These are phyloP conservation scores for Eulemur albifrons DNA, from an alignment of 2,797 vertebrate genomes.

Conservation along the genomic window DNA sequence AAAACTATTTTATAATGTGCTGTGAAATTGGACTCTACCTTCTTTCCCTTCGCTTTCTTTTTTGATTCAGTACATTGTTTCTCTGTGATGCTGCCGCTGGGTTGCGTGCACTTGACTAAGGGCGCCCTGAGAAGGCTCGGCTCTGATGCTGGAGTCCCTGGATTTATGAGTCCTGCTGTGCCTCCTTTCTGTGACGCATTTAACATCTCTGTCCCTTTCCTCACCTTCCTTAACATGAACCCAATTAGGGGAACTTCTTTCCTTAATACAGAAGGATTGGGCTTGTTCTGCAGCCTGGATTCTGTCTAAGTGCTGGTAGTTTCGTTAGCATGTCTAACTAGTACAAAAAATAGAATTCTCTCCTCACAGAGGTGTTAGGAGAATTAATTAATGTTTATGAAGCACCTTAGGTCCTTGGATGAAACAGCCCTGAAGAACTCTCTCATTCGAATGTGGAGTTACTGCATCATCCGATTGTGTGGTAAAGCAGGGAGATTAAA, in stretches of 20 bases:
- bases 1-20: neutral
- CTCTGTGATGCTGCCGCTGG: neutral
- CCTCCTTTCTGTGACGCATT: neutral
- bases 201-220: constrained; percentile 36
- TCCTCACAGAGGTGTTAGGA: constrained; percentile 61
- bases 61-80: neutral
- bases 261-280: neutral
- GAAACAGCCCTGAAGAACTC: constrained; percentile 47
- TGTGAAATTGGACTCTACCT: neutral
- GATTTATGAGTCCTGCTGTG: neutral
- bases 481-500: constrained; percentile 28
- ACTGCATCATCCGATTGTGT: constrained; percentile 48
- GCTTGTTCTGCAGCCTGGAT: neutral
- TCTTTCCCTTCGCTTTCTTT: neutral
- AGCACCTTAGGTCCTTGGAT: constrained; percentile 50
- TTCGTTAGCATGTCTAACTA: constrained; percentile 47
- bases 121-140: neutral
- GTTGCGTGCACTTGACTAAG: neutral
- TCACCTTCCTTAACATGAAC: constrained; percentile 17
- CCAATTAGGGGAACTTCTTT: constrained; percentile 17
- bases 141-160: neutral
- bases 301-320: constrained; percentile 10
- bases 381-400: constrained; percentile 76
- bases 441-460: constrained; percentile 19
- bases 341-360: constrained; percentile 57